phyloP scores from a whole-genome alignment of 2,797 vertebrate species.

The Sebastes ruberrimus region DNA sequence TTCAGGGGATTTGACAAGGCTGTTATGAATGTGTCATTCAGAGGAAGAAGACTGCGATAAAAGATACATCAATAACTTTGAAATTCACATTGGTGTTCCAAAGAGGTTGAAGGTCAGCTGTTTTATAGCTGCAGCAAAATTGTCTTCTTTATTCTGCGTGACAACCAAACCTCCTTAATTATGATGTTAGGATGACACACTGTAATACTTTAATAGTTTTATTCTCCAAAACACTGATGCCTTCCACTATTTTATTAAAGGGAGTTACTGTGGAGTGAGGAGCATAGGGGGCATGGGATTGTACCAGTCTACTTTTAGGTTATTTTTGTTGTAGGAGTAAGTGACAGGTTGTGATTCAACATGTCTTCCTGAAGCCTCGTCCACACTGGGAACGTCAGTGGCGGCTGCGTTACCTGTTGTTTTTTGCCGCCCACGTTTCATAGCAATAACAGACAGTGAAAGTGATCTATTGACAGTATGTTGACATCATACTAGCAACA shows the following conservation, averaged over 20 bases:
- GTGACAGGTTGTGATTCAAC: not conserved
- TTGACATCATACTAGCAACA: no score
- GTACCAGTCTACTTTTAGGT: not conserved
- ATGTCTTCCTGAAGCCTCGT: no score
- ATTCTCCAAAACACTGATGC: not conserved
- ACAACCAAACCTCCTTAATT: not conserved
- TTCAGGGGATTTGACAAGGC: not conserved
- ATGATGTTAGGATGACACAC: not conserved
- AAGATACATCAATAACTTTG: not conserved
- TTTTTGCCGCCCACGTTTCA: no score
- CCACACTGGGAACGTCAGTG: no score
- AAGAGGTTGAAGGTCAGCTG: conserved; percentile 8
- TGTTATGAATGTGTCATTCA: conserved; percentile 1
- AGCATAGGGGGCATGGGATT: not conserved
- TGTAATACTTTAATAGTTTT: not conserved
- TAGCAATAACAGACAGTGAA: no score
- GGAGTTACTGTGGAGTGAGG: not conserved
- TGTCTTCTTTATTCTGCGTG: conserved; percentile 8
- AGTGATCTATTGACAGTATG: no score
- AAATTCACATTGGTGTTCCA: not conserved
- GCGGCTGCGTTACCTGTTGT: no score
- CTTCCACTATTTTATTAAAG: not conserved
- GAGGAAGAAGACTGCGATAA: not conserved
- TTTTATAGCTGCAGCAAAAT: not conserved
- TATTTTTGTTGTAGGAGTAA: not conserved